Conservation (phyloP, 2,113 vertebrate genomes). For the Elephas maximus region DNA sequence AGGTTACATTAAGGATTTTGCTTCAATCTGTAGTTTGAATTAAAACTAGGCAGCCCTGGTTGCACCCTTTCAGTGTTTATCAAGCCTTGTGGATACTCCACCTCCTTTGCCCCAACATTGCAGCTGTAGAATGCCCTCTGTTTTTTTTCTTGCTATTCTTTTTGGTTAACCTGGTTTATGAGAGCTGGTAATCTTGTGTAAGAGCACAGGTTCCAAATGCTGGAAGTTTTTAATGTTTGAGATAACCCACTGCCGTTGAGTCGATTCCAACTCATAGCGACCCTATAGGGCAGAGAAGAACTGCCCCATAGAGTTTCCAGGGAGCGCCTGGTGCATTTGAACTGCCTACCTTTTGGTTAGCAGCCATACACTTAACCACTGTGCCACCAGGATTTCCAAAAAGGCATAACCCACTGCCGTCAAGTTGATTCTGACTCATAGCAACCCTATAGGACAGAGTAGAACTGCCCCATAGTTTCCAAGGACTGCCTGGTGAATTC, state of each 20-base stretch:
- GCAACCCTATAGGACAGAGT: too few relatives aligned
- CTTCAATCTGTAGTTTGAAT: constrained; percentile 11
- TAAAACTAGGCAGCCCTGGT: constrained; percentile 1
- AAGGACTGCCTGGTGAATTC: too few relatives aligned
- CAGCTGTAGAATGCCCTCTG: background rate
- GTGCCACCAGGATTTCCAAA: too few relatives aligned
- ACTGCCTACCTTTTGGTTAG: background rate
- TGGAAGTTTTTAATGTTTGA: constrained; percentile 24
- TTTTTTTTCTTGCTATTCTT: background rate
- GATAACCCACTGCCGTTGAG: too few relatives aligned
- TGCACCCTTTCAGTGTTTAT: background rate
- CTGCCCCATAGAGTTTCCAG: too few relatives aligned
- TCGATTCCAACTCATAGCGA: too few relatives aligned
- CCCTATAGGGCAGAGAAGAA: too few relatives aligned
- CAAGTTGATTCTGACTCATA: too few relatives aligned
- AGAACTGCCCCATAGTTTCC: too few relatives aligned
- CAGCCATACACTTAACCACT: too few relatives aligned
- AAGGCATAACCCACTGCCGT: too few relatives aligned
- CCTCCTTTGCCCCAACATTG: background rate
- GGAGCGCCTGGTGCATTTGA: too few relatives aligned
- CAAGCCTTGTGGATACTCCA: background rate
- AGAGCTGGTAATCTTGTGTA: background rate
- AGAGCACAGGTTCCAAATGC: background rate
- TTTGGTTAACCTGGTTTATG: background rate
- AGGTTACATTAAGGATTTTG: background rate